Conservation (phyloP, 2,797 vertebrate species). For the Onychomys arenicola region DNA sequence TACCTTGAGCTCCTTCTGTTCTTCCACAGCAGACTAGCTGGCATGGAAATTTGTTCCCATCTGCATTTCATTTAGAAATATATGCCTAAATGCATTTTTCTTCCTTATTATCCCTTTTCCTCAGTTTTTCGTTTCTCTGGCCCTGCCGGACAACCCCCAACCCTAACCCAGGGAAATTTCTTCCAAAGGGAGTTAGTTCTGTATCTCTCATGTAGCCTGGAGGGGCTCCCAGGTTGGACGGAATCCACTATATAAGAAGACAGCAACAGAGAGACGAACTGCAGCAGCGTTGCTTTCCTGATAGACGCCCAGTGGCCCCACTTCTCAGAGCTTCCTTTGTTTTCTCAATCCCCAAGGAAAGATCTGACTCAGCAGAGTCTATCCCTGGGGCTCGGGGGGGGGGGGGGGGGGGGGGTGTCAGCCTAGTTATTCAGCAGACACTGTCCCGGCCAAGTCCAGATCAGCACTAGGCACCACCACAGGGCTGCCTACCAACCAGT, state of each 20-base stretch:
- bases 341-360: conserved; percentile 86
- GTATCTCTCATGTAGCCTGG: neutral
- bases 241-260: neutral
- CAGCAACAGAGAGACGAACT: conserved; percentile 49
- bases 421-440: conserved; percentile 80
- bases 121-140: conserved; percentile 13
- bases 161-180: neutral
- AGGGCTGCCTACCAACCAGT: conserved; percentile 72
- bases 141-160: neutral
- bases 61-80: conserved; percentile 76
- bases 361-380: conserved; percentile 84
- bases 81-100: conserved; percentile 28
- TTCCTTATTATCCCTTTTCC: conserved; percentile 25
- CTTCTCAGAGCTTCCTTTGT: conserved; percentile 83
- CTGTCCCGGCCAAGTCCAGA: conserved; percentile 75
- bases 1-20: conserved; percentile 74
- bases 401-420: neutral
- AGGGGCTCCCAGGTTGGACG: neutral
- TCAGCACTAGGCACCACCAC: conserved; percentile 69
- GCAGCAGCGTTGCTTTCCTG: conserved; percentile 68
- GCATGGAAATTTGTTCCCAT: conserved; percentile 49
- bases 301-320: conserved; percentile 80
- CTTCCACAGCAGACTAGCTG: conserved; percentile 60
- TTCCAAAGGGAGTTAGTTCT: conserved; percentile 6
- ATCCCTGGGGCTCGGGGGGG: conserved; percentile 72